These are phyloP conservation scores for Notothenia coriiceps DNA, from an alignment of 2,113 vertebrate species.

Conservation along the genomic window DNA sequence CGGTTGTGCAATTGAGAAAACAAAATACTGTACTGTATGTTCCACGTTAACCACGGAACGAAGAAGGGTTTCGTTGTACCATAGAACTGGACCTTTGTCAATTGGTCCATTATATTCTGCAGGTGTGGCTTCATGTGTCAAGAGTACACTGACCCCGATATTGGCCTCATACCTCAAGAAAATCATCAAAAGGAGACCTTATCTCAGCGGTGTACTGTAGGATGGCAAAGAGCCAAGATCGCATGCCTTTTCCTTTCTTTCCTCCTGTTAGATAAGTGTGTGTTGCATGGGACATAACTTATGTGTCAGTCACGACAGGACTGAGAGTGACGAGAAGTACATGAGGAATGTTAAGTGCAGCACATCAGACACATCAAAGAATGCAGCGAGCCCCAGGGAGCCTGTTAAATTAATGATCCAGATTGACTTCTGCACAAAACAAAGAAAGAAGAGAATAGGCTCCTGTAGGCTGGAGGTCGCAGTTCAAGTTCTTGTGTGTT, in stretches of 20 bases:
- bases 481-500: constrained; percentile 71
- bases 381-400: constrained; percentile 50
- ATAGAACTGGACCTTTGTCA: constrained; percentile 37
- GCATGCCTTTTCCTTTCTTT: constrained; percentile 58
- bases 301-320: constrained; percentile 58
- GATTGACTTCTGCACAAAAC: constrained; percentile 64
- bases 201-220: constrained; percentile 47
- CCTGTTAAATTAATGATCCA: constrained; percentile 80
- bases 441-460: constrained; percentile 71
- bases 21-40: not conserved
- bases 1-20: not conserved
- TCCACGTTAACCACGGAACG: constrained; percentile 6
- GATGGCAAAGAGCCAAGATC: constrained; percentile 59
- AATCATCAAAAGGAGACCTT: constrained; percentile 61
- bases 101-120: constrained; percentile 53
- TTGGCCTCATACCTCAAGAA: constrained; percentile 45
- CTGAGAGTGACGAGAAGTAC: constrained; percentile 56
- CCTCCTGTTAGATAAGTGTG: constrained; percentile 52
- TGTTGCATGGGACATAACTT: constrained; percentile 51
- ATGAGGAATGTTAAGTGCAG: constrained; percentile 76
- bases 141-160: constrained; percentile 50
- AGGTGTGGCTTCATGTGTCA: constrained; percentile 51
- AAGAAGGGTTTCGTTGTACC: constrained; percentile 10
- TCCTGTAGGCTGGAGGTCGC: constrained; percentile 71
- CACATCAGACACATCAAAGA: constrained; percentile 76